Evolutionary conservation across 2,888 invertebrate genomes (phyloP), one percentile per base, ranked within the genome.

Genomic region (Cristatella mucedo): DNA sequence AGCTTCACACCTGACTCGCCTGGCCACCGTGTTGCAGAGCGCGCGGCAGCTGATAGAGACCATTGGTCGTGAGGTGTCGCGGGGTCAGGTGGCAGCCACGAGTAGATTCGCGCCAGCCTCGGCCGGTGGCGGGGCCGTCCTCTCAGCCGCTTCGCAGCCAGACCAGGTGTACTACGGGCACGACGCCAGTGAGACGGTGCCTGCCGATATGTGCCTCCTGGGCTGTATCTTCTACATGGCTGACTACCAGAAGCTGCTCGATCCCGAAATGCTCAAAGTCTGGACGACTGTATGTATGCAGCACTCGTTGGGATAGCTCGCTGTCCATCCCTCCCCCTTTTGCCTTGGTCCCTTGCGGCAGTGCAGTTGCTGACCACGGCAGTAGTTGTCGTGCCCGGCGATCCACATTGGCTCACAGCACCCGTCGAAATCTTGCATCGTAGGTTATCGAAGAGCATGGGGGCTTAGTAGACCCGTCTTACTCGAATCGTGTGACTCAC

Each of bases 161-260:
- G 15, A 24, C 18, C 18, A 22, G 26, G 18, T 45, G 7, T 56
- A 54, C 45, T 53, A 53, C 48, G 58, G 89, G 0, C 89, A 91
- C 69, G 89, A 89, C 68, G 85, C 85, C 9, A 82, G 82, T 62
- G 70, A 86, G 33, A 85, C 52, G 67, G 67, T 68, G 48, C 89
- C 91, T 7, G 76, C 80, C 0, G 85, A 89, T 53, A 70, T 86
- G 40, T 91, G 86, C 67, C 68, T 95, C 33, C 70, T 89, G 22
- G 93, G 91, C 5, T 93, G 91, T 63, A 80, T 89, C 24, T 93
- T 95, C 61, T 81, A 56, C 49, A 80, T 85, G 46, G 78, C 79
- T 49, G 84, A 84, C 54, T 83, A 83, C 56, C 80, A 82, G 46
- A 56, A 56, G 33, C 44, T 54, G 22, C 39, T 65, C 3, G 58